phyloP scores from a whole-genome alignment of 2,113 vertebrate genomes.

The Parus major region DNA sequence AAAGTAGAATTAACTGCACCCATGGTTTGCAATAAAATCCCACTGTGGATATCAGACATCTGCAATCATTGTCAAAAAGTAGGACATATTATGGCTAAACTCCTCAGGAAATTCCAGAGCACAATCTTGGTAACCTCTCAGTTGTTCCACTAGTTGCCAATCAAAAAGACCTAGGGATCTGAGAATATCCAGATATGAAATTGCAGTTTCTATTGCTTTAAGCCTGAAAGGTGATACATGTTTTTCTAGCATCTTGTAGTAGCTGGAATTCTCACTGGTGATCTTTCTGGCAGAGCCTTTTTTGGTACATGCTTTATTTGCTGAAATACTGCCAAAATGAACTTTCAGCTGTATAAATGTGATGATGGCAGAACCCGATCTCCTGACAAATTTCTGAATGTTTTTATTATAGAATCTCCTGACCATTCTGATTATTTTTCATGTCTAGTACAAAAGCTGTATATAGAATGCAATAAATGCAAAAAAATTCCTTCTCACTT shows the following conservation, averaged over 20 bases:
- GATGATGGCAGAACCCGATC: neutral
- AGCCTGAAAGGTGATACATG: slow-evolving; percentile 59
- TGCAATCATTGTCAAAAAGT: neutral
- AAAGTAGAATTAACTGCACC: neutral
- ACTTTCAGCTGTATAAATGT: slow-evolving; percentile 2
- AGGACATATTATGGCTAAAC: slow-evolving; percentile 21
- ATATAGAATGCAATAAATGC: neutral
- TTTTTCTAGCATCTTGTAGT: slow-evolving; percentile 58
- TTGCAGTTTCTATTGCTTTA: slow-evolving; percentile 34
- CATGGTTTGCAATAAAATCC: neutral
- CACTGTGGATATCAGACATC: neutral
- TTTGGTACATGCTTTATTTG: slow-evolving; percentile 37
- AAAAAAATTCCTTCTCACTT: neutral
- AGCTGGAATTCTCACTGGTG: slow-evolving; percentile 62
- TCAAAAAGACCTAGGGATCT: slow-evolving; percentile 50
- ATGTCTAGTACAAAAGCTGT: neutral
- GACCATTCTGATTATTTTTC: neutral
- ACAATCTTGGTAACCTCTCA: slow-evolving; percentile 26
- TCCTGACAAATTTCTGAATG: neutral
- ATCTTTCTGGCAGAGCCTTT: slow-evolving; percentile 48
- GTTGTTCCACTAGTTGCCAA: slow-evolving; percentile 43
- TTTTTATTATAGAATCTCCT: neutral
- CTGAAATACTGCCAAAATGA: slow-evolving; percentile 12
- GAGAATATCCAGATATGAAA: slow-evolving; percentile 48
- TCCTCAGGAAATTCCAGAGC: slow-evolving; percentile 39